phyloP scores from a whole-genome alignment of 2,888 invertebrate genomes.

The Coremacera marginata region DNA sequence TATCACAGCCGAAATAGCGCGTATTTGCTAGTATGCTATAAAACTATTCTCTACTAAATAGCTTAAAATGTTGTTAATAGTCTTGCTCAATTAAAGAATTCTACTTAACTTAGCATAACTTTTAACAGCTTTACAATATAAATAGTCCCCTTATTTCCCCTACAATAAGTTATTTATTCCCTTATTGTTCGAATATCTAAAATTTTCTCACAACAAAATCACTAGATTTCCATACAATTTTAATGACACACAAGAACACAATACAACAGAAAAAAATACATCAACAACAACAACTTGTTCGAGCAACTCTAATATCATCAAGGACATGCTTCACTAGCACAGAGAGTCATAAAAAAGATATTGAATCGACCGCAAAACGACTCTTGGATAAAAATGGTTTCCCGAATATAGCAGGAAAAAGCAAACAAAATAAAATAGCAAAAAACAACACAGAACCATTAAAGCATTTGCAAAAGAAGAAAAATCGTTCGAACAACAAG shows the following conservation, averaged over 20 bases:
- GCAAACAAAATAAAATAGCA: not conserved
- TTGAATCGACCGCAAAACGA: constrained; percentile 34
- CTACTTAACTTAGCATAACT: too few species aligned
- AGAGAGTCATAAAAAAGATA: constrained; percentile 36
- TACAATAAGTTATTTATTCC: too few species aligned
- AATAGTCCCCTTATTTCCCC: too few species aligned
- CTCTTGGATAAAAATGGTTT: not conserved
- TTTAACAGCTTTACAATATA: too few species aligned
- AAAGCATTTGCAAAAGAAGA: not conserved
- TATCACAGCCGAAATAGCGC: too few species aligned
- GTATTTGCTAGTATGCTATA: too few species aligned
- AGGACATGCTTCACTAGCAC: constrained; percentile 11
- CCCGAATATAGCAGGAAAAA: not conserved
- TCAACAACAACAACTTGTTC: not conserved
- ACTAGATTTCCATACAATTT: too few species aligned
- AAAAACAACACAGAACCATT: not conserved
- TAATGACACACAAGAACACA: not conserved
- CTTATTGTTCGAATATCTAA: too few species aligned
- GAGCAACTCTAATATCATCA: not conserved
- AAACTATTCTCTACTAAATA: too few species aligned
- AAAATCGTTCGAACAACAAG: not conserved
- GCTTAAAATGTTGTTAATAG: too few species aligned
- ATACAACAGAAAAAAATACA: not conserved
- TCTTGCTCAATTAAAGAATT: too few species aligned
- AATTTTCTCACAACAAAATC: too few species aligned